Evolutionary conservation across 2,888 invertebrate genomes (phyloP), one percentile per base, ranked within the genome.

Genomic region (Tupiocoris notatus): DNA sequence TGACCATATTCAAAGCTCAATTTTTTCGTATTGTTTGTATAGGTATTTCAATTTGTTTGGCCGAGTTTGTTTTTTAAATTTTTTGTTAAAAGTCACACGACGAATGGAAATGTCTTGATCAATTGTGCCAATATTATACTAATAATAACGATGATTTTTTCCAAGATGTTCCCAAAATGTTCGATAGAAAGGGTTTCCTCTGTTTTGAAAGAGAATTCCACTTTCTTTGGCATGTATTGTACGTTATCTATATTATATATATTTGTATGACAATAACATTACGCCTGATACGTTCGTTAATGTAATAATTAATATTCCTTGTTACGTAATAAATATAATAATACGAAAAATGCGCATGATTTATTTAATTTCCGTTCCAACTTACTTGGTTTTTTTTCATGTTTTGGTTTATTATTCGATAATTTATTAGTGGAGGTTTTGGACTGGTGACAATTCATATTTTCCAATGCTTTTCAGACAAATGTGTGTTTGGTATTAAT

Each of bases 251-350:
- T 24, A 65, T 24, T 24, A 25, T 57, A 23, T 75, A 59, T 75
- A 59, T 75, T 77, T 78, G 64, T 77, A 77, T 71, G 78, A 78
- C 78, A 78, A 78, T 78, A 78, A 78, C 58, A 68, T 59, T 77
- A 62, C 74, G 78, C 77, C 78, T 78, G 68, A 75, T 73, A 58
- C 73, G 68, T 78, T 76, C 66, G 57, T 59, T 75, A 39, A 12
- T 7, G 59, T 23, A 57, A 54, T 70, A 54, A 63, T 25, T 24
- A 73, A 18, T 73, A 73, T 73, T 54, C 62, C 63, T 73, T 73
- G 73, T 73, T 73, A 54, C 24, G n/a, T 22, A 16, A 24, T 12
- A 23, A 70, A 23, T 58, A 70, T 12, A 59, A 17, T 65, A 65
- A 17, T 22, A n/a, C 12, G 25, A 24, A 64, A n/a, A n/a, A n/a